Evolutionary conservation across 2,888 invertebrate species (phyloP).

Genomic region (Troides aeacus): DNA sequence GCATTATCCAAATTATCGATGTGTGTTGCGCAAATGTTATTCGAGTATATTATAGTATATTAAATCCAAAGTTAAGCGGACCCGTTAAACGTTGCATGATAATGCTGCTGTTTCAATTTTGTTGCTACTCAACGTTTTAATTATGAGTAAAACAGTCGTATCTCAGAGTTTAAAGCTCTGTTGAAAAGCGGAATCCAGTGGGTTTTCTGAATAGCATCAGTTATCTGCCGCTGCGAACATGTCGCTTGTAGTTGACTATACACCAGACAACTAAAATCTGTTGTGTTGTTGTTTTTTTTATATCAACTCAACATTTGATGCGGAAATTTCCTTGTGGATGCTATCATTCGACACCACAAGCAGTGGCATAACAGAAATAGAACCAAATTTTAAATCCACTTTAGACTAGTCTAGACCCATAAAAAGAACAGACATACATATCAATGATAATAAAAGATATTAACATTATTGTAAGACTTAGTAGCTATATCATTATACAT

Average conservation of each 20-base stretch:
- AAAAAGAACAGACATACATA: too few species aligned
- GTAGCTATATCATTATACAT: too few species aligned
- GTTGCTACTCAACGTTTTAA: slow-evolving; percentile 45
- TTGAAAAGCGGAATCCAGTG: slow-evolving; percentile 52
- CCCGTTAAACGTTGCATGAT: slow-evolving; percentile 23
- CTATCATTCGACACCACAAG: not conserved
- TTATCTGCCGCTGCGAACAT: slow-evolving; percentile 45
- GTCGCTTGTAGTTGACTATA: slow-evolving; percentile 37
- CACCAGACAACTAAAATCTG: slow-evolving; percentile 40
- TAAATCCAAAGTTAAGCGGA: not conserved
- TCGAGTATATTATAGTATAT: too few species aligned
- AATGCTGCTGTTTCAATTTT: slow-evolving; percentile 33
- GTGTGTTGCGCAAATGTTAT: too few species aligned
- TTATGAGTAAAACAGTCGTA: slow-evolving; percentile 51
- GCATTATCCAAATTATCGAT: too few species aligned
- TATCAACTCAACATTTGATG: not conserved
- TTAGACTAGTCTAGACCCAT: too few species aligned
- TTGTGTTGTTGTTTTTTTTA: slow-evolving; percentile 35
- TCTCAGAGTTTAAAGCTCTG: slow-evolving; percentile 51
- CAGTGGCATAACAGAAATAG: too few species aligned
- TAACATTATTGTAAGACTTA: too few species aligned
- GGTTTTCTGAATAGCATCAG: slow-evolving; percentile 53
- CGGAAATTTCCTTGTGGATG: not conserved
- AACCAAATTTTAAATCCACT: too few species aligned
- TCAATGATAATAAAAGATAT: too few species aligned